A percentile compares a stretch with the other conserved stretches of the same genome.
Conservation (phyloP, 2,797 vertebrate genomes). For the Pempheris klunzingeri region DNA sequence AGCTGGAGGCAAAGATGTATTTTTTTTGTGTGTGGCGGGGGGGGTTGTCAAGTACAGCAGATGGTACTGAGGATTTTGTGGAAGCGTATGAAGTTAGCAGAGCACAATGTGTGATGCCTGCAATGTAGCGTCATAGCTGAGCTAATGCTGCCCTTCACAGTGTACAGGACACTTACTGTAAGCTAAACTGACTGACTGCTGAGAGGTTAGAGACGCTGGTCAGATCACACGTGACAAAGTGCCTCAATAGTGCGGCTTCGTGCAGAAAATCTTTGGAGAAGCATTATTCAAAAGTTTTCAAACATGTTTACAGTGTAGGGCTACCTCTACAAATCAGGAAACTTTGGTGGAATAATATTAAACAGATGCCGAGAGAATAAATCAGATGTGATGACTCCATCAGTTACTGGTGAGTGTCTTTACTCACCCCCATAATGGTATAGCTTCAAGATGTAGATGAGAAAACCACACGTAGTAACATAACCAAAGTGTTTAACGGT, state of each 20-base stretch:
- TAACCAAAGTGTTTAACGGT: slow-evolving; percentile 9
- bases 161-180: slow-evolving; percentile 5
- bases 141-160: slow-evolving; percentile 5
- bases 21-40: no score
- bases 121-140: neutral
- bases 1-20: neutral
- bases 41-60: slow-evolving; percentile 61
- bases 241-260: neutral
- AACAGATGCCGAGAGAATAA: neutral
- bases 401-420: neutral
- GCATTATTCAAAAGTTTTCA: neutral
- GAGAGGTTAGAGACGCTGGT: neutral
- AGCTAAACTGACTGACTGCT: no score
- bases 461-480: neutral
- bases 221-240: neutral
- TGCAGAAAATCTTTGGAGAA: neutral
- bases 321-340: neutral
- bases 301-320: neutral
- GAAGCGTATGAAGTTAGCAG: slow-evolving; percentile 40
- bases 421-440: neutral
- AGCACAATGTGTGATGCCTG: slow-evolving; percentile 31
- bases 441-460: slow-evolving; percentile 7
- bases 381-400: neutral
- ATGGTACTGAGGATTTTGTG: slow-evolving; percentile 48
- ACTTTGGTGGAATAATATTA: neutral